Percentiles rank a stretch among this genome's conserved stretches.
phyloP scores from a whole-genome alignment of 2,113 vertebrate species.

The Lophotis ruficrista region DNA sequence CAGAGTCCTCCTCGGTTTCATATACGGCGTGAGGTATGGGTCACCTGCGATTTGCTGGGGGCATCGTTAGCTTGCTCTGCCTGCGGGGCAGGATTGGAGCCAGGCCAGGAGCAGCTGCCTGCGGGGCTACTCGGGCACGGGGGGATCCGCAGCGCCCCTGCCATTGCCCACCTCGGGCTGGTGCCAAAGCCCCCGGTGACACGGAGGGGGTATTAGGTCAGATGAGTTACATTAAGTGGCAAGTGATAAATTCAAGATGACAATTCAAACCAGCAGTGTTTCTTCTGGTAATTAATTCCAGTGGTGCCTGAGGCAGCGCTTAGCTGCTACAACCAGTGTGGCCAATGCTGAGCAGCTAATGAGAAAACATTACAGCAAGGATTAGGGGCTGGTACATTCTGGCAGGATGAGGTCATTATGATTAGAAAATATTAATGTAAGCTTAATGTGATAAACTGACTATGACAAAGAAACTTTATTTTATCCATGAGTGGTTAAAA shows the following conservation, averaged over 20 bases:
- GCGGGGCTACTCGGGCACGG: constrained; percentile 45
- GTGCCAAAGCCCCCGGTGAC: constrained; percentile 78
- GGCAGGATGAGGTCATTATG: constrained; percentile 76
- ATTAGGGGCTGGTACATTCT: constrained; percentile 84
- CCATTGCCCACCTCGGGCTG: constrained; percentile 55
- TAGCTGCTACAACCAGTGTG: constrained; percentile 84
- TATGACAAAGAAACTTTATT: constrained; percentile 70
- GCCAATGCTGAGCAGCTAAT: constrained; percentile 88
- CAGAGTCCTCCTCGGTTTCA: constrained; percentile 66
- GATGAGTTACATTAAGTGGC: constrained; percentile 97
- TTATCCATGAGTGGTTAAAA: constrained; percentile 54
- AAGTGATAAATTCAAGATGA: constrained; percentile 99
- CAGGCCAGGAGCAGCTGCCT: constrained; percentile 86
- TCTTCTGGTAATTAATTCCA: constrained; percentile 99
- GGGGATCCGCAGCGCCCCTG: constrained; percentile 51
- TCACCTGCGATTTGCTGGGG: constrained; percentile 89
- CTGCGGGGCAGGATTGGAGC: constrained; percentile 86
- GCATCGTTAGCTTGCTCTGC: constrained; percentile 88
- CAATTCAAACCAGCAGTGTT: constrained; percentile 94
- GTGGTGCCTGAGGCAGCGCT: constrained; percentile 88
- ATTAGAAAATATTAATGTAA: constrained; percentile 77
- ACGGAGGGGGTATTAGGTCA: constrained; percentile 85
- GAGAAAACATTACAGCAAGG: constrained; percentile 90
- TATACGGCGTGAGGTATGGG: constrained; percentile 60
- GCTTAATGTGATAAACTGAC: constrained; percentile 71